Base-by-base conservation (phyloP, 2,888 invertebrate genomes). In the Psococerastis gibbosa region DNA sequence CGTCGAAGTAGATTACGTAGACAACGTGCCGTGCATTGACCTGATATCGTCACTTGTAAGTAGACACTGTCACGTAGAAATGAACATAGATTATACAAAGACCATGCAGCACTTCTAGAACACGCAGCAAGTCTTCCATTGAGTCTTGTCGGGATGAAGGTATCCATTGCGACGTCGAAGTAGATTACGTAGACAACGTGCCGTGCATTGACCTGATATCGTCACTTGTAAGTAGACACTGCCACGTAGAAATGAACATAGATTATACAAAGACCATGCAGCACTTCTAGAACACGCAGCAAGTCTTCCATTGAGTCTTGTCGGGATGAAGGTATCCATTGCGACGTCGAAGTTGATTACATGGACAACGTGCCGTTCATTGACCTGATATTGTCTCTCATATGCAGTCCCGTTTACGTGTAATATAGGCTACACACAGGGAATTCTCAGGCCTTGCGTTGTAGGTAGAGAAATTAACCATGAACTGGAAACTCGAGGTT, bases 61-160 rank as follows among this genome's bases (percentile, higher is more conserved):
- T 55, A 42, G 17, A n/a, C n/a, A 6, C 2, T 15, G 13, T 34
- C n/a, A n/a, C n/a, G n/a, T 18, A n/a, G 33, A 44, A 8, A 42
- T 27, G 41, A 44, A 16, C 22, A 16, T 3, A 32, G 2, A 35
- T 35, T 15, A 43, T 33, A 43, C 92, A 1, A 94, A 94, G 66
- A 91, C 91, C 22, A 88, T 94, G 87, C 92, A 94, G 61, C 92
- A 92, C 63, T 92, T 91, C 63, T 94, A 92, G 68, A 94, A 91
- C 63, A 92, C 91, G 43, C 91, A 92, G 94, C 65, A 91, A 91
- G 62, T 84, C 87, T 17, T 81, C 85, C 51, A 82, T 87, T 50
- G 91, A 92, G 64, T 87, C 91, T 43, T 89, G 91, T 56, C 72
- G 87, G 48, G 92, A 92, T 60, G 91, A 92, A 66, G 88, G 88